These are phyloP conservation scores for Rhadinocentrus ornatus DNA, from an alignment of 2,797 vertebrate species.

Conservation along the genomic window DNA sequence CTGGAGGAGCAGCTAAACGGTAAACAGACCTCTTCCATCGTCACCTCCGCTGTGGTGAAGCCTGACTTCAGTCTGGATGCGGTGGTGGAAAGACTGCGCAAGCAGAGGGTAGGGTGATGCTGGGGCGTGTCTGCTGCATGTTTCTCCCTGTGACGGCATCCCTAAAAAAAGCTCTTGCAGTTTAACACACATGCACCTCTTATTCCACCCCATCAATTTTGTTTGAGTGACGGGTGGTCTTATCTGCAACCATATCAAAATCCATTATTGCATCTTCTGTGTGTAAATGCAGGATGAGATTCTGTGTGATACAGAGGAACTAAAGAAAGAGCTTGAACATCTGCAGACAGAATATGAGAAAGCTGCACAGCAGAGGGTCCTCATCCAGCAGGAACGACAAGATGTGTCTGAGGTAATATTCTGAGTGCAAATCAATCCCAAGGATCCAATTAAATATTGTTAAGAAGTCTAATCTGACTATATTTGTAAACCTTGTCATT, in stretches of 20 bases:
- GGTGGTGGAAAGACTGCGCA: constrained; percentile 74
- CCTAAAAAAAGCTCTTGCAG: constrained; percentile 24
- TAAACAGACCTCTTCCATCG: constrained; percentile 13
- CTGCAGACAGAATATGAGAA: constrained; percentile 68
- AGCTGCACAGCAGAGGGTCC: constrained; percentile 61
- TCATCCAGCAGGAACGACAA: constrained; percentile 66
- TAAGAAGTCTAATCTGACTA: neutral
- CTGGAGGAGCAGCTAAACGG: constrained; percentile 59
- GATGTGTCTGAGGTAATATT: constrained; percentile 76
- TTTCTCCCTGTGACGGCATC: constrained; percentile 32
- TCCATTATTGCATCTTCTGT: constrained; percentile 32
- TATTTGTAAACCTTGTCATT: neutral
- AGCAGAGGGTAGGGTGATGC: constrained; percentile 74
- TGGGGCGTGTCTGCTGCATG: constrained; percentile 43
- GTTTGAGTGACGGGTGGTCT: constrained; percentile 15
- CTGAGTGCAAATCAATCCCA: neutral
- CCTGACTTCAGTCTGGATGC: constrained; percentile 72
- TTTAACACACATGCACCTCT: constrained; percentile 6
- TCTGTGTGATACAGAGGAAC: constrained; percentile 60
- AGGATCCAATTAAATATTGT: neutral
- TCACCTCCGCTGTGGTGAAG: constrained; percentile 20
- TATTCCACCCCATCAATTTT: constrained; percentile 4
- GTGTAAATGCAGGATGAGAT: constrained; percentile 76
- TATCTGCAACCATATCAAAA: constrained; percentile 22
- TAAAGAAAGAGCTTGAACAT: constrained; percentile 69